Conservation (phyloP, 2,888 invertebrate genomes). For the Coecobrya sp. region DNA sequence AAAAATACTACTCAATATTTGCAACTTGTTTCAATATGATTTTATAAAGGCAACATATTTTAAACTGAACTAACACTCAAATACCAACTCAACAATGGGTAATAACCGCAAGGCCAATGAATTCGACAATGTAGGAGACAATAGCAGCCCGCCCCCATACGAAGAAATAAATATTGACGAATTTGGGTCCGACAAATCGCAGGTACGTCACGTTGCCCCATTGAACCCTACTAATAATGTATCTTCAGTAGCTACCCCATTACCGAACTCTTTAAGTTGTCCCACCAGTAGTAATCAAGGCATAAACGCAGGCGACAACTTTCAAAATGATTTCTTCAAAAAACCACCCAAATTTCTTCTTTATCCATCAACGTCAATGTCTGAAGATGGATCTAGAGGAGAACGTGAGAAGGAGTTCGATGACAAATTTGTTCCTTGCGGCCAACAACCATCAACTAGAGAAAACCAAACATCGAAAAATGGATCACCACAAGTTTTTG, state of each 20-base stretch:
- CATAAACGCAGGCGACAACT: not conserved
- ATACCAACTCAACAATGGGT: not conserved
- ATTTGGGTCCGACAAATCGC: not conserved
- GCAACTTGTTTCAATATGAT: too few relatives aligned
- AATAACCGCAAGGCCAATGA: not conserved
- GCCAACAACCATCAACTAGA: not conserved
- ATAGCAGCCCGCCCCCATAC: constrained; percentile 16
- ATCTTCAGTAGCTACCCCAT: not conserved
- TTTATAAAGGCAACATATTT: not conserved
- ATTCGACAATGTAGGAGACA: not conserved
- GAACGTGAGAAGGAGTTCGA: not conserved
- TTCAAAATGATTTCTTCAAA: constrained; percentile 18
- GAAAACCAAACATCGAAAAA: not conserved
- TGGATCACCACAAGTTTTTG: not conserved
- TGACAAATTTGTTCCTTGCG: not conserved
- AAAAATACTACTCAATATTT: too few relatives aligned
- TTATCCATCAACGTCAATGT: not conserved
- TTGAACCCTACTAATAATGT: not conserved
- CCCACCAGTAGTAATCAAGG: not conserved
- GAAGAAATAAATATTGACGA: constrained; percentile 22
- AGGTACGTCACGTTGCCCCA: not conserved
- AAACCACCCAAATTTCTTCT: constrained; percentile 58
- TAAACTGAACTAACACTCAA: not conserved
- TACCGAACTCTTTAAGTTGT: not conserved
- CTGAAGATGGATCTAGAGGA: not conserved